phyloP scores from a whole-genome alignment of 2,113 vertebrate species.

The Probosciger aterrimus region DNA sequence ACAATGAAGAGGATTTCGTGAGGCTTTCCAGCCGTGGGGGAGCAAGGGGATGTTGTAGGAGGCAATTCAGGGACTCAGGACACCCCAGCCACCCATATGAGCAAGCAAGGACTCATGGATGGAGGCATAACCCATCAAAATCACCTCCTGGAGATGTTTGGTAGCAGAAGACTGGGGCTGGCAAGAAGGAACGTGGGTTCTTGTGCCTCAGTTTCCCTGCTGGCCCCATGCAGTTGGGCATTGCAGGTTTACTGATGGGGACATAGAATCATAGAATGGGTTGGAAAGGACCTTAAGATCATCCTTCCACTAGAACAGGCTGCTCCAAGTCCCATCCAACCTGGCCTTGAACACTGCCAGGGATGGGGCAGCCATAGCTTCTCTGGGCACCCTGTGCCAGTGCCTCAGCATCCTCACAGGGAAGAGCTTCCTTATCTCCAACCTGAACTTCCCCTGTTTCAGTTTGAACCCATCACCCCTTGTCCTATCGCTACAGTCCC shows the following conservation, averaged over 20 bases:
- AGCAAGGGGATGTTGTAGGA: not conserved
- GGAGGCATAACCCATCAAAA: not conserved
- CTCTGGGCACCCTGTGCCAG: not conserved
- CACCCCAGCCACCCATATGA: rapidly evolving
- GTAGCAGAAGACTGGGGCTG: not conserved
- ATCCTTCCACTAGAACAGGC: not conserved
- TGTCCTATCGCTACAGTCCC: not conserved
- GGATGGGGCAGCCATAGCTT: not conserved
- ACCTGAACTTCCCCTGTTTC: not conserved
- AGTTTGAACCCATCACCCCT: not conserved
- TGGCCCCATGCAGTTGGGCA: not conserved
- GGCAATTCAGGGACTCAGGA: not conserved
- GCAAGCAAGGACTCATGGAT: not conserved
- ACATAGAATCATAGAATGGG: not conserved
- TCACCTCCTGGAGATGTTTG: not conserved
- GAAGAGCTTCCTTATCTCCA: not conserved
- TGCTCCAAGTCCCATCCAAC: not conserved
- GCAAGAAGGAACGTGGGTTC: not conserved
- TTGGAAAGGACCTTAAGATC: not conserved
- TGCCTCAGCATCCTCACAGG: not conserved
- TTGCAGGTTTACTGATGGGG: rapidly evolving
- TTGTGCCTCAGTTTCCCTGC: not conserved
- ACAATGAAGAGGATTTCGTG: not conserved
- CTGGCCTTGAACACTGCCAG: not conserved
- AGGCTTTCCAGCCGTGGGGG: not conserved